Base-by-base conservation (phyloP, 2,888 invertebrate species). In the Willowsia nigromaculata region DNA sequence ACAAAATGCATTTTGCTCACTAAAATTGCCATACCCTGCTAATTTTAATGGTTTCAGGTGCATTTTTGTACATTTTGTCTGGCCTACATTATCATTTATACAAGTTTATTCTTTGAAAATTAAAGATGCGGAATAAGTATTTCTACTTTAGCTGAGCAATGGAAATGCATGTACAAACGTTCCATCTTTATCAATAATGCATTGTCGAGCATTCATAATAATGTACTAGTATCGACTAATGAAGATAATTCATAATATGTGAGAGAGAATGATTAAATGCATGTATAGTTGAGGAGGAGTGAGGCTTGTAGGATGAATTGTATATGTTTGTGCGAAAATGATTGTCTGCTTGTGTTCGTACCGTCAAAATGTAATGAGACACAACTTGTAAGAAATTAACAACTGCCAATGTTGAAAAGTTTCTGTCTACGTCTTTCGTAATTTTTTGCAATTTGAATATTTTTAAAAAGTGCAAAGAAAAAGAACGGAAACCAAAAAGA, bases 1-100 rank as follows among this genome's bases (percentile, higher is more conserved):
- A 87, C 59, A 13, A 50, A 87, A 59, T 87, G 87, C 87, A 87
- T 87, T 80, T 82, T 74, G 87, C 87, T 82, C 81, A 82, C 81
- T 87, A 87, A 59, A 11, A 59, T 65, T 82, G 87, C 87, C 82
- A 87, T 82, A 82, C 82, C 87, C 87, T 87, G 87, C 47, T 59
- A 81, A 40, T 62, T 68, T 15, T 68, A 33, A 71, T 0, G n/a
- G 62, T 30, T 33, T 27, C n/a, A 18, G n/a, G 76, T 76, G 76
- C 50, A 5, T 6, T 15, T 30, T 5, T 40, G 13, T 40, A 59
- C n/a, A n/a, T n/a, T n/a, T n/a, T n/a, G n/a, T n/a, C n/a, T n/a
- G n/a, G n/a, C n/a, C n/a, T n/a, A n/a, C n/a, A n/a, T n/a, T n/a
- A n/a, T n/a, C n/a, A n/a, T n/a, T n/a, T n/a, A n/a, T n/a, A n/a